phyloP scores from a whole-genome alignment of 2,888 invertebrate genomes.

The Sphaerophoria rueppellii region DNA sequence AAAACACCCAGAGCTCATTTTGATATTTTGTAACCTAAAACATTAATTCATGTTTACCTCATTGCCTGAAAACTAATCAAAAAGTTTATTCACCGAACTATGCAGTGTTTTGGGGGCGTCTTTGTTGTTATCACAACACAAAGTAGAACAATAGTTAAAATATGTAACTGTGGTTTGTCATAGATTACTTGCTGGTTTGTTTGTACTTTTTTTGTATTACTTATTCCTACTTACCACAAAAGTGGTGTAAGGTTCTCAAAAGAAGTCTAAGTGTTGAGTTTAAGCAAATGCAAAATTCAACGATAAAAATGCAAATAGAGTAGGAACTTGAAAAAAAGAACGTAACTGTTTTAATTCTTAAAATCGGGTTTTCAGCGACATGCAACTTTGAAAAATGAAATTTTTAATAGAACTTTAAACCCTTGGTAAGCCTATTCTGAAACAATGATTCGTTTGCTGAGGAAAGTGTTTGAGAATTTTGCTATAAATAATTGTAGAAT shows the following conservation, averaged over 20 bases:
- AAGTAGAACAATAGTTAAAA: constrained; percentile 16
- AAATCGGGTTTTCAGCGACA: too few species aligned
- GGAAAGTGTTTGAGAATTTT: too few species aligned
- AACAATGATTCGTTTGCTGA: too few species aligned
- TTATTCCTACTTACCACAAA: not conserved
- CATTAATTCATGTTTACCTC: too few species aligned
- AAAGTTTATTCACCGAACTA: constrained; percentile 58
- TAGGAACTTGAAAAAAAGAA: not conserved
- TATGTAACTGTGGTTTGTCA: not conserved
- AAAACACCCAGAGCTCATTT: too few species aligned
- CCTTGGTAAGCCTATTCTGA: too few species aligned
- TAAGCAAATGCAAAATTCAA: not conserved
- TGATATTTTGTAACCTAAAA: too few species aligned
- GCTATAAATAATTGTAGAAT: too few species aligned
- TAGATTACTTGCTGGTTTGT: not conserved
- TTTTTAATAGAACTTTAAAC: too few species aligned
- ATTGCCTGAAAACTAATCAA: not conserved
- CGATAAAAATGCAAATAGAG: not conserved
- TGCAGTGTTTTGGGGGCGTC: constrained; percentile 51
- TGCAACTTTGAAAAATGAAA: too few species aligned
- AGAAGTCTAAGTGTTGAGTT: not conserved
- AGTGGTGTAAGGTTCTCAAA: not conserved
- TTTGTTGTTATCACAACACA: constrained; percentile 34
- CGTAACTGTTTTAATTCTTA: too few species aligned
- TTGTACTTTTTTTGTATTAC: not conserved